These are phyloP conservation scores for Acromyrmex echinatior DNA, from an alignment of 1,140 invertebrate genomes.

Conservation along the genomic window DNA sequence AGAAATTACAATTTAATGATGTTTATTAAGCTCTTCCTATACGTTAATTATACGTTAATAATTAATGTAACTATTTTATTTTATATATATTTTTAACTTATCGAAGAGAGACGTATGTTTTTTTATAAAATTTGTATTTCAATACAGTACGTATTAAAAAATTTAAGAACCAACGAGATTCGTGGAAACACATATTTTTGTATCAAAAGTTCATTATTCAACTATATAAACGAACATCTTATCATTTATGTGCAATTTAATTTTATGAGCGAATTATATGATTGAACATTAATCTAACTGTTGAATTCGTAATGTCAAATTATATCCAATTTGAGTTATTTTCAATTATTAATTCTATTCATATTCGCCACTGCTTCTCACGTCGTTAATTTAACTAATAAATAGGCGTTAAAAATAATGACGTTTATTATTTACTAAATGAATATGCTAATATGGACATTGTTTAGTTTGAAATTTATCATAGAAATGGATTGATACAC, in stretches of 20 bases:
- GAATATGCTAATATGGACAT: no score
- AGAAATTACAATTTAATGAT: slow-evolving; percentile 14
- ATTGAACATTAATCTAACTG: neutral
- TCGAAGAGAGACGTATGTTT: neutral
- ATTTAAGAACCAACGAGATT: neutral
- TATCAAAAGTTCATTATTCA: neutral
- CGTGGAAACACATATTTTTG: neutral
- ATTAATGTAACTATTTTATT: neutral
- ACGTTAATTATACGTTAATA: neutral
- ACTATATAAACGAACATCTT: neutral
- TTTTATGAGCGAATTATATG: neutral
- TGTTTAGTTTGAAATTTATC: no score
- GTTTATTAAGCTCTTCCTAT: neutral
- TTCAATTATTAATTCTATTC: no score
- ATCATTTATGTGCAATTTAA: neutral
- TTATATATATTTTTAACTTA: neutral
- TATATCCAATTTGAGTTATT: no score
- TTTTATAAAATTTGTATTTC: neutral
- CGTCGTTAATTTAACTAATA: no score
- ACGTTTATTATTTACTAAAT: no score
- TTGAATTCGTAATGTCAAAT: no score
- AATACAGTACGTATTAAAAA: neutral
- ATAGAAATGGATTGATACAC: no score
- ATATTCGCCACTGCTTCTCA: no score
- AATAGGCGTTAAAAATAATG: no score